Base-by-base conservation (phyloP, 2,113 vertebrate species). In the Aleadryas rufinucha region DNA sequence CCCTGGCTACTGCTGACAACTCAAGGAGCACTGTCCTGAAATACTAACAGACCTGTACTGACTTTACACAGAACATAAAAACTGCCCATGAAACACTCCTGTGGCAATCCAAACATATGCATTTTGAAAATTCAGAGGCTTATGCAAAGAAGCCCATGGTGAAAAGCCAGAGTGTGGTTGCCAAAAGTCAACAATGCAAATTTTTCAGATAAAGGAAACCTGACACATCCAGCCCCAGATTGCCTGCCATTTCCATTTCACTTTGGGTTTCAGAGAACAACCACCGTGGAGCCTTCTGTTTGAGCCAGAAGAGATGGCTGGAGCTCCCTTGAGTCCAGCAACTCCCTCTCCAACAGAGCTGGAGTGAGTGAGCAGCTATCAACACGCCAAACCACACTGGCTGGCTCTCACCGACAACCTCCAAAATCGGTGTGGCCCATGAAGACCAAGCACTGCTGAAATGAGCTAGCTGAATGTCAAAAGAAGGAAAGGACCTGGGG, bases 171-270 rank as follows among this genome's bases (percentile, higher is more conserved):
- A 86, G 31, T 6, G 60, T 8, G 37, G 72, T 31, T 92, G 86
- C 89, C 89, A 91, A 52, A 87, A 95, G 52, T 89, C 72, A 93
- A 90, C 76, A 84, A 84, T 52, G 80, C 47, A 49, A 89, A 75
- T 75, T 92, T 93, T 89, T 78, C 89, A 89, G 89, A 91, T 95
- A 96, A 95, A 93, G 86, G 89, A 90, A 95, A 92, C 9, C 22
- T 56, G 91, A 95, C 79, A 66, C 60, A 1, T 95, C 89, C 35
- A 85, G 88, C 31, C 65, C 37, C 63, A 63, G 65, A 89, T 37
- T 52, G 90, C 68, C 42, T 86, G 79, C 83, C 76, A 50, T 78
- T 89, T 71, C 92, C 88, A 93, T 72, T 76, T 80, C 0, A 9
- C 69, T 86, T 95, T 64, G 83, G 63, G 59, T 83, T 88, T 86